These are phyloP conservation scores for Tanytarsus gracilentus DNA, from an alignment of 2,888 invertebrate species.

Conservation along the genomic window DNA sequence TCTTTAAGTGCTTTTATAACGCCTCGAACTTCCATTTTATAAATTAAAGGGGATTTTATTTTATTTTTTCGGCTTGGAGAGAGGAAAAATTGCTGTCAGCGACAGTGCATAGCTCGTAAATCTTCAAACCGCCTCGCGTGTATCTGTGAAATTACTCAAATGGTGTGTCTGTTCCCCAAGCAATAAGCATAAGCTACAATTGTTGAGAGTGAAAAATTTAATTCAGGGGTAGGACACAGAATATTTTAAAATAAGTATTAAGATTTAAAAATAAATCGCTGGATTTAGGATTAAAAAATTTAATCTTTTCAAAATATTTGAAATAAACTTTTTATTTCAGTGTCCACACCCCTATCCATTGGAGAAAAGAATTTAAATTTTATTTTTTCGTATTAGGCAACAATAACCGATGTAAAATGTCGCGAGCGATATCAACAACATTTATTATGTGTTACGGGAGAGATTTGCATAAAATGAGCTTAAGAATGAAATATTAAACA, in stretches of 20 bases:
- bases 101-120: conserved; percentile 20
- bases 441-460: not conserved
- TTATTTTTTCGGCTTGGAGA: not conserved
- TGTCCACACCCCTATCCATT: no score
- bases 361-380: no score
- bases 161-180: no score
- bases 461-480: not conserved
- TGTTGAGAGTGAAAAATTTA: no score
- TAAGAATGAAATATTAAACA: conserved; percentile 1
- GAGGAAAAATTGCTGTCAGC: conserved; percentile 11
- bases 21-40: not conserved
- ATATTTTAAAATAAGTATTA: no score
- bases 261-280: no score
- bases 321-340: no score
- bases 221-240: no score
- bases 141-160: conserved; percentile 8
- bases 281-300: no score
- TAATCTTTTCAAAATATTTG: no score
- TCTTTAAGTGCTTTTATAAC: not conserved
- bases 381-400: no score
- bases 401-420: not conserved
- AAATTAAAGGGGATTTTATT: conserved; percentile 6
- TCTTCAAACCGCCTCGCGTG: conserved; percentile 20
- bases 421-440: not conserved
- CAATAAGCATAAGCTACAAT: no score